A percentile compares a stretch with the other conserved stretches of the same genome.
phyloP scores from a whole-genome alignment of 1,140 invertebrate genomes.

The Apis mellifera region DNA sequence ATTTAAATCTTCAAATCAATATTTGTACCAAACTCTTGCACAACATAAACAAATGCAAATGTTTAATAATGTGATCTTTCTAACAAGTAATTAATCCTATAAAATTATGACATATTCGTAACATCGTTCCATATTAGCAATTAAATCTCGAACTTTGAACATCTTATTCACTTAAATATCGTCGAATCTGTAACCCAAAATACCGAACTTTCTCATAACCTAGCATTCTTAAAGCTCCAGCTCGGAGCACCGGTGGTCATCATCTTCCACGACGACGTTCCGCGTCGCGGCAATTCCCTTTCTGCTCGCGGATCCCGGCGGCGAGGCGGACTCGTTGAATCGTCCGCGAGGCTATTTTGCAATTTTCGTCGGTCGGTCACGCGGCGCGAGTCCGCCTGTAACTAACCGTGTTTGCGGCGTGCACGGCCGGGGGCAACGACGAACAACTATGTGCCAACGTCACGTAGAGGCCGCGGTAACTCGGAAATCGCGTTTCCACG shows the following conservation, averaged over 20 bases:
- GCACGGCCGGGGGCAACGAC: conserved; percentile 52
- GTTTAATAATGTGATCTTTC: no score
- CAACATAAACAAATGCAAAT: no score
- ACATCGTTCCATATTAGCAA: no score
- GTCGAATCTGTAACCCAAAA: neutral
- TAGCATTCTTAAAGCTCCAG: neutral
- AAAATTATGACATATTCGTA: no score
- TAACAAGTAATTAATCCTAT: no score
- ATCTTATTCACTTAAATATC: no score
- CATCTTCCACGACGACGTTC: neutral
- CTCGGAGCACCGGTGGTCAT: neutral
- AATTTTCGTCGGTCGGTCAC: conserved; percentile 69
- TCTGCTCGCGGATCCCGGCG: neutral
- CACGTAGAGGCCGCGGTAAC: conserved; percentile 56
- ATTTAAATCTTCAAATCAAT: no score
- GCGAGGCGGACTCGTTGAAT: conserved; percentile 21
- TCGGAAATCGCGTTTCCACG: conserved; percentile 56
- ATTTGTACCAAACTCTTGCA: no score
- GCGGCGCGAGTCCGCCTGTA: conserved; percentile 63
- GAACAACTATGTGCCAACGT: conserved; percentile 64
- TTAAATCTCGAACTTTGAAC: no score
- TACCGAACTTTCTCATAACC: neutral
- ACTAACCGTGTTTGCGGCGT: conserved; percentile 67
- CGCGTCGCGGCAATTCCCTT: conserved; percentile 19
- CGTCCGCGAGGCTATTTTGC: conserved; percentile 58